These are phyloP conservation scores for Julus scanicus DNA, from an alignment of 2,888 invertebrate species.

Conservation along the genomic window DNA sequence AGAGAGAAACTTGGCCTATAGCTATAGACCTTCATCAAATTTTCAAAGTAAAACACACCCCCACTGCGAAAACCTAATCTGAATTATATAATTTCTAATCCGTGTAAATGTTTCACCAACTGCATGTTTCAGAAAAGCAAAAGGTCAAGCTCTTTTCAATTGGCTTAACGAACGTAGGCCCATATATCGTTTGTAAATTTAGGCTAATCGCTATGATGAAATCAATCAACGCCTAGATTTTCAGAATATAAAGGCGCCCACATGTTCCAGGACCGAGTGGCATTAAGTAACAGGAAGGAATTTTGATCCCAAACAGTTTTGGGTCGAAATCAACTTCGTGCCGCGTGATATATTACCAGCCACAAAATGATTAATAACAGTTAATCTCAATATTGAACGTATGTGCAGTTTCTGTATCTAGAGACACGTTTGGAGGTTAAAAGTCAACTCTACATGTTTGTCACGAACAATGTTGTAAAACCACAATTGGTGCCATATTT, in stretches of 20 bases:
- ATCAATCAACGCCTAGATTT: conserved; percentile 5
- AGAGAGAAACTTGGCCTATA: not conserved
- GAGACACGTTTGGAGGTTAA: not conserved
- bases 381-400: too few species aligned
- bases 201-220: not conserved
- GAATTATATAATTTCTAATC: not conserved
- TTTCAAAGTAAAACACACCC: not conserved
- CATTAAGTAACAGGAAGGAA: not conserved
- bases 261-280: not conserved
- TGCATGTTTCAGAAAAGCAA: not conserved
- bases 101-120: not conserved
- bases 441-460: not conserved
- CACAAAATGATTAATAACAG: not conserved
- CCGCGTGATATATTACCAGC: not conserved
- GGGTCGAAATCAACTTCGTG: not conserved
- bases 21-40: not conserved
- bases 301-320: not conserved
- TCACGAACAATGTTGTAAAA: not conserved
- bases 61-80: not conserved
- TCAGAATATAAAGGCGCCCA: not conserved
- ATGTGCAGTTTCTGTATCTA: too few species aligned
- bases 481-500: not conserved
- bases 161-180: not conserved
- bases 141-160: conserved; percentile 3
- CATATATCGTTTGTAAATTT: not conserved